Conservation (phyloP, 2,797 vertebrate genomes). For the Coreius guichenoti region DNA sequence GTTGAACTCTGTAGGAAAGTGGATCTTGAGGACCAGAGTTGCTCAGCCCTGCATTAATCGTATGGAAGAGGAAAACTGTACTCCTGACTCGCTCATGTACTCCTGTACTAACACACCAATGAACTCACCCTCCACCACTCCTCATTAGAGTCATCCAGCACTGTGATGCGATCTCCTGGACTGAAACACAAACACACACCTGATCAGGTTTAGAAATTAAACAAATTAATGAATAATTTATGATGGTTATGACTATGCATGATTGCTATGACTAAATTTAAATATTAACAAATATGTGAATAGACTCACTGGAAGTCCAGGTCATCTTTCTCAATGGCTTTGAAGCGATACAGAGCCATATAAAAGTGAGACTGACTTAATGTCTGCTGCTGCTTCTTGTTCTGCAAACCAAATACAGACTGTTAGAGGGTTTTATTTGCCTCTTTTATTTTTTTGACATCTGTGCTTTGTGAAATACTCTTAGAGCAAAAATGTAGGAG, state of each 20-base stretch:
- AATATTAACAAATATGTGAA: not conserved
- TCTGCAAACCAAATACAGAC: slow-evolving; percentile 69
- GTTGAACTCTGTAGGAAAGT: not conserved
- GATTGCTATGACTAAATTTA: not conserved
- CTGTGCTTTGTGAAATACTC: too few species aligned
- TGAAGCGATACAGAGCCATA: slow-evolving; percentile 93
- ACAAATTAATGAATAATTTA: not conserved
- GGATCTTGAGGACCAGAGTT: not conserved
- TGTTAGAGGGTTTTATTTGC: not conserved
- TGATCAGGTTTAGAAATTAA: slow-evolving; percentile 2
- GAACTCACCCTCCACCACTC: slow-evolving; percentile 85
- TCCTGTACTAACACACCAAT: not conserved
- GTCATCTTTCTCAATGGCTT: slow-evolving; percentile 93
- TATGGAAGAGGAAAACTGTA: not conserved
- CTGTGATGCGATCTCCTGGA: slow-evolving; percentile 93
- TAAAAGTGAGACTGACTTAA: slow-evolving; percentile 92
- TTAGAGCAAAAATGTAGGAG: too few species aligned
- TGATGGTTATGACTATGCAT: not conserved
- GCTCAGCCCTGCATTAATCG: not conserved
- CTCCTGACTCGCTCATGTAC: not conserved
- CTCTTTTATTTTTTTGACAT: not conserved
- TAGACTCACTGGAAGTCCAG: slow-evolving; percentile 92
- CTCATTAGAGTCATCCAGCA: slow-evolving; percentile 96
- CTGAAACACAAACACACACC: slow-evolving; percentile 69
- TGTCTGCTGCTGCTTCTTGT: slow-evolving; percentile 84